Percentiles rank a stretch among this genome's conserved stretches.
phyloP scores from a whole-genome alignment of 2,888 invertebrate genomes.

The Incurvaria masculella region DNA sequence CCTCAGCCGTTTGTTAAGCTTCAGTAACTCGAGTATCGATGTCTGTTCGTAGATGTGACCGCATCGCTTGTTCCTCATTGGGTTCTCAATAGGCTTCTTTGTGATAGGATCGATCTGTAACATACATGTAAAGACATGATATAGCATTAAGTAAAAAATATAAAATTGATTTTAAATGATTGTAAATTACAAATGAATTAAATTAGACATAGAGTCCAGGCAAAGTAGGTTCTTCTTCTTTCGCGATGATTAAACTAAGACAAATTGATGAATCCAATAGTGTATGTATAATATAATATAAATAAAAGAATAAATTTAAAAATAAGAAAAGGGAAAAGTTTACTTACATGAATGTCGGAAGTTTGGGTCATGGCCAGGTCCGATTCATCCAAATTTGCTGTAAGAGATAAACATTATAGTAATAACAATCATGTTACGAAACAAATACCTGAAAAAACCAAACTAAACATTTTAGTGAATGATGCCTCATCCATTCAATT shows the following conservation, averaged over 20 bases:
- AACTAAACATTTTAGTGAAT: no score
- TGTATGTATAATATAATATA: not conserved
- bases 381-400: slow-evolving; percentile 36
- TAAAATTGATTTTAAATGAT: no score
- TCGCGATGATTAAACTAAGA: no score
- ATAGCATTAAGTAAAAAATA: no score
- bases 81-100: slow-evolving; percentile 43
- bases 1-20: slow-evolving; percentile 30
- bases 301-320: not conserved
- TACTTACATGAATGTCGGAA: slow-evolving; percentile 34
- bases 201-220: no score
- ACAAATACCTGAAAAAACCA: no score
- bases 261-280: no score
- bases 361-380: slow-evolving; percentile 39
- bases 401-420: slow-evolving; percentile 14
- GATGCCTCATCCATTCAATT: no score
- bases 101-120: slow-evolving; percentile 51
- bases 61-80: slow-evolving; percentile 46
- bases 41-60: slow-evolving; percentile 48
- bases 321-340: slow-evolving; percentile 10
- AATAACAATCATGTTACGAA: no score
- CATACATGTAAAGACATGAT: no score
- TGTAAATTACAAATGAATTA: no score
- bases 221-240: no score
- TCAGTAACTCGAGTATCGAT: slow-evolving; percentile 38